Conservation (phyloP, 2,888 invertebrate species). For the Aporophyla lueneburgensis region DNA sequence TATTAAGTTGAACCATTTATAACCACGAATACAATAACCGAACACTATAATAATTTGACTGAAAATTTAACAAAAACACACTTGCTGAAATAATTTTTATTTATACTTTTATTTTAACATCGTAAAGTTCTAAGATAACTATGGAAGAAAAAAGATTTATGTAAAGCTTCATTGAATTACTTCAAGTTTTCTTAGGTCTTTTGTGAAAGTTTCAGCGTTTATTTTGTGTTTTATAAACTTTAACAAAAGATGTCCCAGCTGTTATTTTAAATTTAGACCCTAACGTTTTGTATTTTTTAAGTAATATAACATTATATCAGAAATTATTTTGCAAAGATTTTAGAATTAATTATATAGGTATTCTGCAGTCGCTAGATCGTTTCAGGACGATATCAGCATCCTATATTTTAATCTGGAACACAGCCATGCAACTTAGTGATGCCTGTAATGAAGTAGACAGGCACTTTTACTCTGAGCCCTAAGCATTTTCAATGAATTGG, state of each 20-base stretch:
- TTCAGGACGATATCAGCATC: too few species aligned
- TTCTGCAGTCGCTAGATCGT: too few species aligned
- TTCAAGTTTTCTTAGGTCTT: conserved; percentile 29
- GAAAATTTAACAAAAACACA: too few species aligned
- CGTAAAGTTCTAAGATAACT: not conserved
- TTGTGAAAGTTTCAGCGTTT: conserved; percentile 37
- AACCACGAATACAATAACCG: too few species aligned
- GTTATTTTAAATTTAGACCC: conserved; percentile 6
- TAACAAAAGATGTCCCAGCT: conserved; percentile 29
- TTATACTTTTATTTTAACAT: not conserved
- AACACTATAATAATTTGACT: not conserved
- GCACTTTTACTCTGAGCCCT: too few species aligned
- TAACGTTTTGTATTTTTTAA: not conserved
- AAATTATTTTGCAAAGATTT: too few species aligned
- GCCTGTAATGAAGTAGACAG: too few species aligned
- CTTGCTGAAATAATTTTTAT: not conserved
- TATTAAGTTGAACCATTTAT: not conserved
- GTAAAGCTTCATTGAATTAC: conserved; percentile 11
- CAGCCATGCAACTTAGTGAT: too few species aligned
- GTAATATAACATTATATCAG: too few species aligned
- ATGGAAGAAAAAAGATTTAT: not conserved
- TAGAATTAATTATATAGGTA: too few species aligned
- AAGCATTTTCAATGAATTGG: too few species aligned
- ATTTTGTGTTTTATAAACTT: conserved; percentile 31
- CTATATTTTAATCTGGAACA: too few species aligned